Evolutionary conservation across 64 coral and sea anemone species (phyloP), one percentile per base, ranked within the genome.

Genomic region (Dendronephthya gigantea): DNA sequence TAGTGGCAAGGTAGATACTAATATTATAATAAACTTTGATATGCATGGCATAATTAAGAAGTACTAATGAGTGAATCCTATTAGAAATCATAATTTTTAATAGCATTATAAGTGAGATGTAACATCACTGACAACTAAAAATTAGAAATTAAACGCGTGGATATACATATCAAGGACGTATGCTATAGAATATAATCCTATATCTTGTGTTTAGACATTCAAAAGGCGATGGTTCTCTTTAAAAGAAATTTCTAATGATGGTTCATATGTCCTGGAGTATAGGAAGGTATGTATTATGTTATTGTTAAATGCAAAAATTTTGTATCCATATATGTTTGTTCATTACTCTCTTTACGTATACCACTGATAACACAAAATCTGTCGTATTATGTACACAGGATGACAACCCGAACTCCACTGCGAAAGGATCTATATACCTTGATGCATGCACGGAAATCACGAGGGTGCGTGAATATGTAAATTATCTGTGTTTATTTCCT

Each of bases 211-310:
- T 34, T 88, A 96, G 94, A 96, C 84, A 38, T 96, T 89, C 84
- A 96, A 96, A 83, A 90, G 94, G 11, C 85, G 94, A 68, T 96
- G 94, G 94, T 96, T 96, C 88, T 79, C 90, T 85, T 47, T 96
- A 66, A 96, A 96, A 84, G 91, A 96, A 66, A 96, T 91, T 82
- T 96, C 94, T 50, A 93, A 79, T 56, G 94, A 96, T 85, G 94
- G 94, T 16, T 96, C 94, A 22, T 96, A 96, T 65, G 89, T 96
- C 32, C 81, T 96, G 81, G 94, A 96, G 39, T 96, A 96, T 83
- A 88, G 92, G 49, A 96, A 93, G 89, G 94, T 96, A 82, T 48
- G 85, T 87, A 45, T 35, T 14, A 33, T 29, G 7, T 7, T 49
- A 29, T 14, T 33, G 39, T 16, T 4, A 3, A 58, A 49, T 90